Evolutionary conservation across 2,888 invertebrate species (phyloP).

Genomic region (Campoplex nolae): DNA sequence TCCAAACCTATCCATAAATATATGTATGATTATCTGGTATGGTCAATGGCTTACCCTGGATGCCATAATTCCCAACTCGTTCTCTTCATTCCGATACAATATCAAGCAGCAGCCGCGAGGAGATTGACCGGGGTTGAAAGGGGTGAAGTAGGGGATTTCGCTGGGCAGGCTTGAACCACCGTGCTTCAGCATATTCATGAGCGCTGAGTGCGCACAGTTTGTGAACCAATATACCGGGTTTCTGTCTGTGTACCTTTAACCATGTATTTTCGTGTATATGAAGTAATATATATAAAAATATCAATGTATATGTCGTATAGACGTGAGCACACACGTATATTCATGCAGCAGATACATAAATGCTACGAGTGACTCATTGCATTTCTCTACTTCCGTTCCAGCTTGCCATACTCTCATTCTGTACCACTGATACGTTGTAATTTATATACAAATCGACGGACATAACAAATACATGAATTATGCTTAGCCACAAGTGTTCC

Average conservation of each 20-base stretch:
- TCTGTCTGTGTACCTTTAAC: conserved; percentile 45
- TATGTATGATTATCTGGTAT: conserved; percentile 30
- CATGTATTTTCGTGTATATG: conserved; percentile 46
- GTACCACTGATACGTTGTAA: conserved; percentile 64
- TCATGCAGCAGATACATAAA: neutral
- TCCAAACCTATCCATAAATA: conserved; percentile 32
- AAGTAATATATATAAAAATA: neutral
- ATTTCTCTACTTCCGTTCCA: conserved; percentile 26
- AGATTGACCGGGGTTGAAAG: conserved; percentile 78
- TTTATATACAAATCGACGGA: conserved; percentile 67
- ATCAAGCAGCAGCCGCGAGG: conserved; percentile 71
- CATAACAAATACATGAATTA: conserved; percentile 65
- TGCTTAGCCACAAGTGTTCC: conserved; percentile 42
- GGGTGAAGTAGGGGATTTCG: conserved; percentile 71
- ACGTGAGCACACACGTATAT: neutral
- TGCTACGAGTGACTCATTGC: conserved; percentile 6
- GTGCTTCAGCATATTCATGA: conserved; percentile 82
- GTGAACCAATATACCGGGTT: conserved; percentile 78
- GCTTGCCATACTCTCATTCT: conserved; percentile 12
- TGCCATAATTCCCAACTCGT: conserved; percentile 50
- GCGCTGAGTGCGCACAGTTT: conserved; percentile 81
- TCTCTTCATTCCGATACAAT: conserved; percentile 76
- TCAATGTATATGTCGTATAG: neutral
- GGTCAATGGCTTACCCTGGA: conserved; percentile 23
- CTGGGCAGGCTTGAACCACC: conserved; percentile 76